Evolutionary conservation across 1,140 invertebrate species (phyloP).

Genomic region (Hesperophylax magnus): DNA sequence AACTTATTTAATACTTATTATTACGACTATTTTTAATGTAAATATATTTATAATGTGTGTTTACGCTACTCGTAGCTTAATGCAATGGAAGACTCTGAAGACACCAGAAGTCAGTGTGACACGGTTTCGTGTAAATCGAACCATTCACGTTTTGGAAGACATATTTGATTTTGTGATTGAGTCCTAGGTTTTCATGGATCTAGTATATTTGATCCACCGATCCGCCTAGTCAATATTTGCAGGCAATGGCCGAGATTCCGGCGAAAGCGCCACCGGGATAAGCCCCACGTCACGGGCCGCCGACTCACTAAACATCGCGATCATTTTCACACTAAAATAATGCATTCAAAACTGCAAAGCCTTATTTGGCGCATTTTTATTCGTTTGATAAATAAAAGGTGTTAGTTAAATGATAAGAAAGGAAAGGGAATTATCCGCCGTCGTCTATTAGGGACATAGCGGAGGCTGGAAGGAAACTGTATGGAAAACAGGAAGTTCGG

Average conservation of each 20-base stretch:
- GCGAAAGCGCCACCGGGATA: neutral
- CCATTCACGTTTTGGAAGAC: constrained; percentile 61
- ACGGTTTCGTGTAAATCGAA: constrained; percentile 45
- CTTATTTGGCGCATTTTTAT: too few species aligned
- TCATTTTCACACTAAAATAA: too few species aligned
- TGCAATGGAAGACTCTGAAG: constrained; percentile 60
- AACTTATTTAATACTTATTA: neutral
- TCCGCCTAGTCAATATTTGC: constrained; percentile 20
- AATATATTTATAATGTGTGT: constrained; percentile 4
- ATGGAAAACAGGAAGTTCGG: constrained; percentile 63
- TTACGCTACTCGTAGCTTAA: constrained; percentile 35
- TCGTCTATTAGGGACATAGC: constrained; percentile 52
- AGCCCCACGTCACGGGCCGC: neutral
- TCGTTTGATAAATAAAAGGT: neutral
- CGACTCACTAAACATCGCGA: too few species aligned
- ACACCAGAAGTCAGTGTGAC: constrained; percentile 45
- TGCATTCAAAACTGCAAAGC: too few species aligned
- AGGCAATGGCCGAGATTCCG: neutral
- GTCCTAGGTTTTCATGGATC: constrained; percentile 34
- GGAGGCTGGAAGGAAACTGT: constrained; percentile 55
- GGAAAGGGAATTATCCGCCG: constrained; percentile 48
- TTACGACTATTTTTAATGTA: neutral
- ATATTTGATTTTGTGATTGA: constrained; percentile 62
- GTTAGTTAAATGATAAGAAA: constrained; percentile 7
- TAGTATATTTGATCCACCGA: constrained; percentile 7